These are phyloP conservation scores for Pandemis cinnamomeana DNA, from an alignment of 2,888 invertebrate genomes.

Conservation along the genomic window DNA sequence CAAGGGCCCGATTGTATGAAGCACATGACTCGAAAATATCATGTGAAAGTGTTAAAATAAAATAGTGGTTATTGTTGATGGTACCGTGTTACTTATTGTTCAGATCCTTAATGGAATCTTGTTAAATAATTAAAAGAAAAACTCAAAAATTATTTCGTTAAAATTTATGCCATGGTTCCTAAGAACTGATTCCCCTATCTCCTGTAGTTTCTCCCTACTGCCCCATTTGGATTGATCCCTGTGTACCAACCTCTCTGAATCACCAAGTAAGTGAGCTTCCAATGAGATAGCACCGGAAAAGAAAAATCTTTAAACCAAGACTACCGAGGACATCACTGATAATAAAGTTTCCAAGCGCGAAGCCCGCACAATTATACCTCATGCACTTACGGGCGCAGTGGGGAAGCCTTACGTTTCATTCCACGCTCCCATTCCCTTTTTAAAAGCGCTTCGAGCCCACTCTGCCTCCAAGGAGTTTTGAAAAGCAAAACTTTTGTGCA, in stretches of 20 bases:
- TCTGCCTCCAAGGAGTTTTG: constrained; percentile 61
- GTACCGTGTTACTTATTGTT: too few relatives aligned
- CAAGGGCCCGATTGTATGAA: constrained; percentile 13
- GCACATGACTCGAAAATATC: too few relatives aligned
- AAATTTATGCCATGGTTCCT: too few relatives aligned
- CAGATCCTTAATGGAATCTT: too few relatives aligned
- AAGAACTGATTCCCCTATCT: too few relatives aligned
- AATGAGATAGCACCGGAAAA: background rate
- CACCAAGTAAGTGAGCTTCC: background rate
- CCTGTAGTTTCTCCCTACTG: too few relatives aligned
- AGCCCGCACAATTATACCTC: constrained; percentile 40
- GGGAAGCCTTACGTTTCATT: constrained; percentile 53
- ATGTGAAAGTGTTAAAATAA: too few relatives aligned
- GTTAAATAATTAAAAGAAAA: too few relatives aligned
- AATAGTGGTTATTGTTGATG: too few relatives aligned
- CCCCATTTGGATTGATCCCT: too few relatives aligned
- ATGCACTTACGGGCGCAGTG: constrained; percentile 40
- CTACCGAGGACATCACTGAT: constrained; percentile 3
- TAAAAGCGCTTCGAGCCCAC: constrained; percentile 60
- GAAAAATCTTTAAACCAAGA: background rate
- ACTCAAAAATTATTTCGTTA: too few relatives aligned
- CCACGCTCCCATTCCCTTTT: constrained; percentile 65
- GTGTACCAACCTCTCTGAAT: too few relatives aligned
- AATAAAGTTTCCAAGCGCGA: constrained; percentile 12
- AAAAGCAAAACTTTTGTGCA: constrained; percentile 63